A percentile compares a stretch with the other conserved stretches of the same genome.
These are phyloP conservation scores for Lophura nycthemera DNA, from an alignment of 2,113 vertebrate genomes.

Conservation along the genomic window DNA sequence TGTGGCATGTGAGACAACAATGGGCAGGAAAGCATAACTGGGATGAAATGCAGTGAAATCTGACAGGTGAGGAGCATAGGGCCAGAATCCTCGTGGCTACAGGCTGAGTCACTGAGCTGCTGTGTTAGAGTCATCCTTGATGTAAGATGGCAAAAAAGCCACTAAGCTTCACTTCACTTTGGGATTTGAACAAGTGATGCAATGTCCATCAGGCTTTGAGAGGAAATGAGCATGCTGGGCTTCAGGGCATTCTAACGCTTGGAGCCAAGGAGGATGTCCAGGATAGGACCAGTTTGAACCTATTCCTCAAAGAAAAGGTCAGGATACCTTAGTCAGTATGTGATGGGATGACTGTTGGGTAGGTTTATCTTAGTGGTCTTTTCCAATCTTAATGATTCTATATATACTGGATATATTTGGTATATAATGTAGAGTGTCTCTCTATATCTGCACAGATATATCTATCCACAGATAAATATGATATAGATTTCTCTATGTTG, in stretches of 20 bases:
- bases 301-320: not conserved
- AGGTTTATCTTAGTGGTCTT: too few relatives aligned
- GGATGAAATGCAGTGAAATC: not conserved
- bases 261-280: not conserved
- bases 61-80: accelerated
- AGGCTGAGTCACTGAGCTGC: constrained; percentile 41
- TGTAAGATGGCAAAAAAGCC: not conserved
- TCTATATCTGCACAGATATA: not conserved
- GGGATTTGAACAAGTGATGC: not conserved
- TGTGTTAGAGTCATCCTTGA: constrained; percentile 3
- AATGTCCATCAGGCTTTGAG: not conserved
- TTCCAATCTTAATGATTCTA: too few relatives aligned
- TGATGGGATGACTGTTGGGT: too few relatives aligned
- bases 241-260: not conserved
- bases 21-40: not conserved
- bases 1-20: not conserved
- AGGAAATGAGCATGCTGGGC: not conserved
- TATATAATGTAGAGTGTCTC: not conserved
- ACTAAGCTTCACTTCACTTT: not conserved
- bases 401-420: not conserved
- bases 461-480: not conserved
- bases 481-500: not conserved
- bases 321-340: not conserved
- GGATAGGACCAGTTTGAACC: not conserved
- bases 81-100: not conserved